Conservation (phyloP, 1,140 invertebrate species). For the Heliconius nattereri region DNA sequence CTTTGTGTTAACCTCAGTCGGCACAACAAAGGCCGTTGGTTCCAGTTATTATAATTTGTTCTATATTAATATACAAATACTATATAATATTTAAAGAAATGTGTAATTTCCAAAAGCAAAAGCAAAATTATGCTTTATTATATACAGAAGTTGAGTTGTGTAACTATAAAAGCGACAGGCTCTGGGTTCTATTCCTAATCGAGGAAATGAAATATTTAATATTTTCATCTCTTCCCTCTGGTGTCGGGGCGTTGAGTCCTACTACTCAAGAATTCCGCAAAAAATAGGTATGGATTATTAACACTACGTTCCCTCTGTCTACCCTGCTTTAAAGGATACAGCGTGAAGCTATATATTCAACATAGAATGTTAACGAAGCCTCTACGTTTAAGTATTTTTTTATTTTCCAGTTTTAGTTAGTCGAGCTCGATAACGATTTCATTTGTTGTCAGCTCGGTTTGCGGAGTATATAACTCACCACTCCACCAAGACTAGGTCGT, state of each 20-base stretch:
- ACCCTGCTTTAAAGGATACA: too few relatives aligned
- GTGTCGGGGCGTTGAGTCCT: too few relatives aligned
- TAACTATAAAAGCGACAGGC: too few relatives aligned
- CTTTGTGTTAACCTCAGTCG: slow-evolving; percentile 36
- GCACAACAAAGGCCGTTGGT: slow-evolving; percentile 18
- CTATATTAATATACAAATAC: background rate
- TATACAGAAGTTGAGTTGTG: too few relatives aligned
- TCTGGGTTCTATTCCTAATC: too few relatives aligned
- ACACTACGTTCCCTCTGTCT: too few relatives aligned
- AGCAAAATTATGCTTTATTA: too few relatives aligned
- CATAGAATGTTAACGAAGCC: background rate
- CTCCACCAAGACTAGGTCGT: slow-evolving; percentile 48
- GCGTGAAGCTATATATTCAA: too few relatives aligned
- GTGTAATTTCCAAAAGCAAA: too few relatives aligned
- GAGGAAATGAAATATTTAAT: too few relatives aligned
- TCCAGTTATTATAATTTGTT: background rate
- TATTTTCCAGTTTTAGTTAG: background rate
- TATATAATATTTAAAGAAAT: background rate
- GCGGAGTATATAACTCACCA: slow-evolving; percentile 38
- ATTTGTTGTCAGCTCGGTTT: slow-evolving; percentile 32
- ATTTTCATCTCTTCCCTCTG: background rate
- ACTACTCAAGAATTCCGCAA: too few relatives aligned
- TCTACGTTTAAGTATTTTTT: background rate
- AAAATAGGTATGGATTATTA: too few relatives aligned
- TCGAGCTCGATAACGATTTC: slow-evolving; percentile 33